Evolutionary conservation across 2,888 invertebrate species (phyloP).

Genomic region (Polydrusus cervinus): DNA sequence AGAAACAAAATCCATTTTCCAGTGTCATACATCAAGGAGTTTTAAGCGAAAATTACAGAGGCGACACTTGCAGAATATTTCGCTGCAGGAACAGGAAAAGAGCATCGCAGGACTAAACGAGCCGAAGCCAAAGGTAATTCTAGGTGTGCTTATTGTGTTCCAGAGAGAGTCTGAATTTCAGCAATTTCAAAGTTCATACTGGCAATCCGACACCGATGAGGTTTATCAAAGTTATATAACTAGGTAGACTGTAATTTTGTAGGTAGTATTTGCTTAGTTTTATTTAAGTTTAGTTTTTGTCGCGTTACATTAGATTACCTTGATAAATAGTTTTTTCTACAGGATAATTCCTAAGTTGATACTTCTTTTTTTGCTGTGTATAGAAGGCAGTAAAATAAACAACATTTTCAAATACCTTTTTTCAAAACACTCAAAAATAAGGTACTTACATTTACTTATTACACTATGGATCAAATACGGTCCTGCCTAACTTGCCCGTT

Average conservation of each 20-base stretch:
- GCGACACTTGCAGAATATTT: constrained; percentile 44
- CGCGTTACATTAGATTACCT: too few species aligned
- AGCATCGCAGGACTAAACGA: not conserved
- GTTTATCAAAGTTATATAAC: not conserved
- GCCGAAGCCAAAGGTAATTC: constrained; percentile 14
- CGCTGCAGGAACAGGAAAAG: constrained; percentile 15
- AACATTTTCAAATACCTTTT: too few species aligned
- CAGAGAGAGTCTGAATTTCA: constrained; percentile 31
- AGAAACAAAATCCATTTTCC: not conserved
- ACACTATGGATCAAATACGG: too few species aligned
- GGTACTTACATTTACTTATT: too few species aligned
- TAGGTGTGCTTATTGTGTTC: constrained; percentile 40
- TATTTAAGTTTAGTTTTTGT: not conserved
- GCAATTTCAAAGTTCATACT: constrained; percentile 21
- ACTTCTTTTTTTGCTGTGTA: too few species aligned
- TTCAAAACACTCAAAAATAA: too few species aligned
- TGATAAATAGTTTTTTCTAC: too few species aligned
- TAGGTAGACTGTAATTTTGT: not conserved
- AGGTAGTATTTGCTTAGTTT: not conserved
- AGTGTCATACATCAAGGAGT: constrained; percentile 24
- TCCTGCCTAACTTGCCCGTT: too few species aligned
- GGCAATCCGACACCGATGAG: constrained; percentile 8
- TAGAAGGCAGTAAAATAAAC: too few species aligned
- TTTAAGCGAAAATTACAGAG: constrained; percentile 38
- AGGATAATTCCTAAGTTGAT: too few species aligned